Percentiles rank a stretch among this genome's conserved stretches.
phyloP scores from a whole-genome alignment of 2,113 vertebrate species.

The Coregonus clupeaformis region DNA sequence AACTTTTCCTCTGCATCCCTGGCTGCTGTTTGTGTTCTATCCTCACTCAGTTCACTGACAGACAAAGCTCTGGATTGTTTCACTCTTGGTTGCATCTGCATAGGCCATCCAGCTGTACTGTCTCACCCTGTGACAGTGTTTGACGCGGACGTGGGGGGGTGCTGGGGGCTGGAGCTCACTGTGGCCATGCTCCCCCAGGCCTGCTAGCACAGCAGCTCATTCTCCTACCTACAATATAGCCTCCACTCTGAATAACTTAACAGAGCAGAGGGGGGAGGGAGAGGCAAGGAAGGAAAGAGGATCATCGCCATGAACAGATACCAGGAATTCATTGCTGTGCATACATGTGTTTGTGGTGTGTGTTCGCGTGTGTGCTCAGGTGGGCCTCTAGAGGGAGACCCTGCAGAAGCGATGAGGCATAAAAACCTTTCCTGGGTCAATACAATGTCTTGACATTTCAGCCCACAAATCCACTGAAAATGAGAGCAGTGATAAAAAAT shows the following conservation, averaged over 20 bases:
- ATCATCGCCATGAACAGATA: conserved; percentile 19
- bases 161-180: conserved; percentile 9
- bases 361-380: conserved; percentile 7
- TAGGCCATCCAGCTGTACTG: too few species aligned
- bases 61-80: too few species aligned
- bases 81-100: too few species aligned
- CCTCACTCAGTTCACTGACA: too few species aligned
- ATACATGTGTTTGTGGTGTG: background rate
- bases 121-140: too few species aligned
- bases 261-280: conserved; percentile 33
- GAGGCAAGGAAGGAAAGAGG: conserved; percentile 28
- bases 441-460: conserved; percentile 30
- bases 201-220: conserved; percentile 15
- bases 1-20: too few species aligned
- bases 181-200: background rate
- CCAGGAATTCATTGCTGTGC: conserved; percentile 33
- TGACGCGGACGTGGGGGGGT: background rate
- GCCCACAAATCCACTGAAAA: conserved; percentile 30
- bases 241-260: conserved; percentile 61
- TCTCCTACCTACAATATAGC: conserved; percentile 12
- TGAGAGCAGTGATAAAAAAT: background rate
- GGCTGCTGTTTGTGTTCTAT: too few species aligned
- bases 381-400: background rate
- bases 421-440: background rate
- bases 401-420: conserved; percentile 9